Conservation (phyloP, 2,113 vertebrate species). For the Tamias sibiricus region DNA sequence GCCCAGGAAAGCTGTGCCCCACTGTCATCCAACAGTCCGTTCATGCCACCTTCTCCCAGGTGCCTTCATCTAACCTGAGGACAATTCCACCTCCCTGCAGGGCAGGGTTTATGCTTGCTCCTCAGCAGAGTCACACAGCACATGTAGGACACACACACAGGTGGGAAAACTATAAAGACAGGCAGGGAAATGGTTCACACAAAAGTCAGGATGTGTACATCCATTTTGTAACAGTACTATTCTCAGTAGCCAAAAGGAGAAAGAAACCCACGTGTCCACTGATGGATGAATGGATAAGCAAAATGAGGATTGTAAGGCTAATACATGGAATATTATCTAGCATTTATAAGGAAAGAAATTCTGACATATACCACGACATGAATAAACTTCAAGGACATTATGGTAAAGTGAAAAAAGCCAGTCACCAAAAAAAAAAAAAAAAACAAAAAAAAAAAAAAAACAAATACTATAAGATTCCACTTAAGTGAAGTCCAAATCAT, state of each 20-base stretch:
- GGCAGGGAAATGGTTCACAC: not conserved
- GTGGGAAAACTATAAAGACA: not conserved
- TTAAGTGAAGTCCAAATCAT: not conserved
- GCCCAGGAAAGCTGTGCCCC: not conserved
- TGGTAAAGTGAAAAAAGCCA: not conserved
- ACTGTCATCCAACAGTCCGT: too few relatives aligned
- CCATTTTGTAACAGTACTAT: too few relatives aligned
- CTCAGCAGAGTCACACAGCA: not conserved
- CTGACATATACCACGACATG: too few relatives aligned
- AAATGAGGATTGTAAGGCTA: too few relatives aligned
- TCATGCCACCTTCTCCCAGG: not conserved
- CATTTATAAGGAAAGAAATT: too few relatives aligned
- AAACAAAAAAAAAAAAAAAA: too few relatives aligned
- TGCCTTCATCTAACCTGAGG: not conserved
- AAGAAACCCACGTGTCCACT: too few relatives aligned
- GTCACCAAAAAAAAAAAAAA: too few relatives aligned
- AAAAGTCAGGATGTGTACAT: not conserved
- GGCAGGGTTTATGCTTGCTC: not conserved
- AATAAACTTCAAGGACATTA: not conserved
- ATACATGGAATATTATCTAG: too few relatives aligned
- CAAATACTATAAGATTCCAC: not conserved
- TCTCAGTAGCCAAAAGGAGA: too few relatives aligned
- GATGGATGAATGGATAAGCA: too few relatives aligned
- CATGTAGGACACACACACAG: not conserved
- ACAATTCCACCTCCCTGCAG: not conserved